Evolutionary conservation across 1,140 invertebrate species (phyloP), one percentile per base, ranked within the genome.

Genomic region (Drosophila sturtevanti): DNA sequence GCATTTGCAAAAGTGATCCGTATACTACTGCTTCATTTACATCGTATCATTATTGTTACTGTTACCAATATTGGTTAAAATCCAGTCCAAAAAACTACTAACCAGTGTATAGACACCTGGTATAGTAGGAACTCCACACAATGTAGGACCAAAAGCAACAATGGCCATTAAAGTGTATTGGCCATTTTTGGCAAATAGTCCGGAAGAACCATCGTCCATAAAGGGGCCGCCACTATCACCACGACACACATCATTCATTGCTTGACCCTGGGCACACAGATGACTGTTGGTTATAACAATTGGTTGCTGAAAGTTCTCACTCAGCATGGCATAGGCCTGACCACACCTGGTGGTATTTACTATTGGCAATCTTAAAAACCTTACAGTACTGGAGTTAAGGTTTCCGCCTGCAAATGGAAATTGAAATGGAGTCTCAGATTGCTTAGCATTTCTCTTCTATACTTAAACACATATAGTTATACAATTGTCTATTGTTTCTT

Each of bases 141-240:
- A 81, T 35, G 93, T 93, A 1, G 93, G 93, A 0, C 96, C 95
- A 78, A 94, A 96, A 1, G 95, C 96, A 0, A 96, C 95, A 16
- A 96, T 91, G 1, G 95, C 95, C 0, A 95, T 90, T 21, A 96
- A 90, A 24, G 82, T 94, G 94, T 72, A 52, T 1, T 81, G 79
- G 1, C 80, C 89, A 35, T 89, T 77, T 3, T 76, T 81, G 1
- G 90, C 92, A 1, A 89, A 64, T 0, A 87, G 0, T 9, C 85
- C 85, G 1, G 92, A 87, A 22, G 79, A 67, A 24, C 92, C 89
- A 11, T 93, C 91, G 66, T 93, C 93, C 93, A 95, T 94, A 0
- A 96, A 91, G 0, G 95, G 95, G 2, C 95, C 95, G 0, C 95
- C 95, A n/a, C 94, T 94, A 67, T 95, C 95, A 72, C 93, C 92